Evolutionary conservation across 2,888 invertebrate genomes (phyloP), one percentile per base, ranked within the genome.

Genomic region (Ophonus ardosiacus): DNA sequence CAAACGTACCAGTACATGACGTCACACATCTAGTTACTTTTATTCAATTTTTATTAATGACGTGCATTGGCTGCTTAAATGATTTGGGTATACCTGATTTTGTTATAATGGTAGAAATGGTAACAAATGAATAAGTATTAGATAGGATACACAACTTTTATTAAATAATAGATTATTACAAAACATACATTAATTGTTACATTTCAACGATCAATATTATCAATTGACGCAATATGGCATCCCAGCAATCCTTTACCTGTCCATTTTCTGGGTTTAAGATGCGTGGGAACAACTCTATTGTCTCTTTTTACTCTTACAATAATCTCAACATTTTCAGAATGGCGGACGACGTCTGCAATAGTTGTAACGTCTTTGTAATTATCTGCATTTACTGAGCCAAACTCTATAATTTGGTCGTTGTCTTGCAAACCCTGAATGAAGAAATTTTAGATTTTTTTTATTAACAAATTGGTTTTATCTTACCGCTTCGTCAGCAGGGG

Each of bases 401-500:
- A 97, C 88, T 96, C 94, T 2, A 96, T 88, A 15, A 97, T 92
- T 86, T 94, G 92, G 90, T 97, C 97, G 15, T 94, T 93, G 51
- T 93, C 92, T 87, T 92, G 91, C 6, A 97, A 91, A 0, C 97
- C 97, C 96, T 96, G 90, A 91, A 86, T 86, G 13, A 82, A 90
- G 83, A 86, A 38, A 1, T 84, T 57, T 6, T 56, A 38, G n/a
- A 17, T 24, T 56, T 57, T 59, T 1, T 51, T 10, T 31, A 5
- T 51, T 10, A 51, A 10, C 13, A 51, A 43, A 10, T 43, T 51
- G 10, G 43, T 13, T 8, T 10, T 65, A 51, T 89, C 94, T 93
- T 91, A 97, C 97, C 79, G 96, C 96, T 87, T 93, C 90, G 89
- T 96, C 95, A n/a, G 98, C 97, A 10, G 98, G 98, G 0, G 97